Conservation (phyloP, 2,113 vertebrate species). For the Maccullochella peelii region DNA sequence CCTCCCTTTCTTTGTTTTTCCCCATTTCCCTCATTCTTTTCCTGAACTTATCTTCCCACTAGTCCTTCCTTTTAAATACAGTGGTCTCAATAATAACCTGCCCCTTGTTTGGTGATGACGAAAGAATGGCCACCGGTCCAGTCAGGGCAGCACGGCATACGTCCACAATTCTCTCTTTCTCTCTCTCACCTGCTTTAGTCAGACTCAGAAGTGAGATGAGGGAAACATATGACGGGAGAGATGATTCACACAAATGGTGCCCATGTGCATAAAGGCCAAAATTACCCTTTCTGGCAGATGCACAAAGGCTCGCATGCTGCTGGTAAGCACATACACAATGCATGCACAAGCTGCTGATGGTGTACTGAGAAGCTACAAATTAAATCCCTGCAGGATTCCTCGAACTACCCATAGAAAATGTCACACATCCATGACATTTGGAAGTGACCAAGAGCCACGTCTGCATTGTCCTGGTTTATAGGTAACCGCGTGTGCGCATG, state of each 20-base stretch:
- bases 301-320: conserved; percentile 13
- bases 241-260: conserved; percentile 31
- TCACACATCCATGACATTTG: conserved; percentile 57
- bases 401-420: conserved; percentile 45
- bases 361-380: conserved; percentile 31
- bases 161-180: conserved; percentile 2
- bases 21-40: not conserved
- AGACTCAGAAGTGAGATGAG: not conserved
- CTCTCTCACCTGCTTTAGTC: not conserved
- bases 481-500: conserved; percentile 1
- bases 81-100: not conserved
- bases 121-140: not conserved
- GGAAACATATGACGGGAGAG: not conserved
- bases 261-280: conserved; percentile 29
- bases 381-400: conserved; percentile 41
- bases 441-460: conserved; percentile 33
- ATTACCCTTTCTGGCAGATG: not conserved
- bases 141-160: conserved; percentile 2
- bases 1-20: not conserved
- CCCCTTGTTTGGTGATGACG: not conserved
- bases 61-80: conserved; percentile 7
- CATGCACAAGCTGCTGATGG: conserved; percentile 11
- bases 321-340: conserved; percentile 12
- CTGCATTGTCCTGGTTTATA: conserved; percentile 41
- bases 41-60: not conserved